Evolutionary conservation across 2,888 invertebrate species (phyloP).

Genomic region (Gortyna flavago): DNA sequence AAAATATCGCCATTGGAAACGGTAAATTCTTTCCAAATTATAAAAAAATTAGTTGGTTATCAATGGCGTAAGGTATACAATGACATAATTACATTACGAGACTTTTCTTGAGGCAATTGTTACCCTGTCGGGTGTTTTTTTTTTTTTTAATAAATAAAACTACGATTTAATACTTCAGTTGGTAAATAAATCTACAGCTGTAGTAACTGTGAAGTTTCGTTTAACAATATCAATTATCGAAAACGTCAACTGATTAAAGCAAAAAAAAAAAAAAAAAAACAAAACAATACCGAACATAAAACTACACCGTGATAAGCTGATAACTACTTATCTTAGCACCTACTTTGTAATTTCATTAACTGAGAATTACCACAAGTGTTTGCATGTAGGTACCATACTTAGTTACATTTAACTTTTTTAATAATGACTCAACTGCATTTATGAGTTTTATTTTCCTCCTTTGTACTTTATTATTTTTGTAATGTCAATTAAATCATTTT

Average conservation of each 20-base stretch:
- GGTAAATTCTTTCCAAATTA: neutral
- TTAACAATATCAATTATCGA: slow-evolving; percentile 3
- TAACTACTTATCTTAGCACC: neutral
- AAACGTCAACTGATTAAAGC: slow-evolving; percentile 15
- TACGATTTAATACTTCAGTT: slow-evolving; percentile 21
- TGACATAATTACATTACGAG: neutral
- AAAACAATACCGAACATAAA: neutral
- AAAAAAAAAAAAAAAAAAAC: neutral
- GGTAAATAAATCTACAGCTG: slow-evolving; percentile 20
- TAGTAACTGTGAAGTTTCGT: neutral
- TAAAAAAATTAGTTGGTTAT: neutral
- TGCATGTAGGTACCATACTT: neutral
- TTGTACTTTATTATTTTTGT: slow-evolving; percentile 34
- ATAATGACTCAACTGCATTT: neutral
- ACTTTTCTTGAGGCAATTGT: neutral
- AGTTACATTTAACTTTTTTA: slow-evolving; percentile 4
- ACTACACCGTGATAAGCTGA: neutral
- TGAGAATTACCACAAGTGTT: slow-evolving; percentile 9
- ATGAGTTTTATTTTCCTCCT: neutral
- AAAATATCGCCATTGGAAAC: neutral
- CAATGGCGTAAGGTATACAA: neutral
- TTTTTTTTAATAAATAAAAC: slow-evolving; percentile 10
- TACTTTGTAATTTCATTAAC: neutral
- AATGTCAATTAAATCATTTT: slow-evolving; percentile 4
- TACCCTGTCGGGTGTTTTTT: neutral